Evolutionary conservation across 2,888 invertebrate genomes (phyloP), one percentile per base, ranked within the genome.

Genomic region (Synergus itoensis): DNA sequence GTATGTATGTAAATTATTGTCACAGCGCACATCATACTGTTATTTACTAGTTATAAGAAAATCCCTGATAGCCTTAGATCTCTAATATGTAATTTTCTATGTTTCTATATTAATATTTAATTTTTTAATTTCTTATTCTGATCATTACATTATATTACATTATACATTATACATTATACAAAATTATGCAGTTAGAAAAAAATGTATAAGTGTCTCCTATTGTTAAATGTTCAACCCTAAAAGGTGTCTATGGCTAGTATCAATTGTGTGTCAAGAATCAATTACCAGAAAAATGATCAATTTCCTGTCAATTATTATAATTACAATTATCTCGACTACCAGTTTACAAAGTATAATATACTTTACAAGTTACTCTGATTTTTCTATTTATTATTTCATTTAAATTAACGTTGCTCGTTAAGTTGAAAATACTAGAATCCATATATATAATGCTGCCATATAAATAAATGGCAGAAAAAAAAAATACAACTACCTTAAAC

Each of bases 11-110:
- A 73, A 53, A 73, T 73, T 62, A 4, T 62, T 73, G 73, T 73
- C 73, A n/a, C 53, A 73, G 73, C 53, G 73, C 73, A 73, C 73
- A 73, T 12, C 36, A 36, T 40, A 53, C 53, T 73, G 53, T 73
- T 73, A 73, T 73, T 73, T 73, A 40, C 40, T 73, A 73, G 53
- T 73, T 73, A 18, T 73, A 73, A 73, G 73, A n/a, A 36, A 53
- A 53, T 28, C 28, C 40, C 36, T 53, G n/a, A 36, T 73, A 36
- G 62, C 28, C 14, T 12, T 62, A 62, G 28, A 18, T 5, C 28
- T 28, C 57, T 57, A 9, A 36, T 36, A 36, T 36, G 21, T n/a
- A 48, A 73, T 73, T 73, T 73, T 73, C 36, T 53, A 73, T 73
- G 53, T 73, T 73, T 73, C 73, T 73, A 73, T 73, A 18, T 18